These are phyloP conservation scores for Psilopogon haemacephalus DNA, from an alignment of 2,113 vertebrate species.

Conservation along the genomic window DNA sequence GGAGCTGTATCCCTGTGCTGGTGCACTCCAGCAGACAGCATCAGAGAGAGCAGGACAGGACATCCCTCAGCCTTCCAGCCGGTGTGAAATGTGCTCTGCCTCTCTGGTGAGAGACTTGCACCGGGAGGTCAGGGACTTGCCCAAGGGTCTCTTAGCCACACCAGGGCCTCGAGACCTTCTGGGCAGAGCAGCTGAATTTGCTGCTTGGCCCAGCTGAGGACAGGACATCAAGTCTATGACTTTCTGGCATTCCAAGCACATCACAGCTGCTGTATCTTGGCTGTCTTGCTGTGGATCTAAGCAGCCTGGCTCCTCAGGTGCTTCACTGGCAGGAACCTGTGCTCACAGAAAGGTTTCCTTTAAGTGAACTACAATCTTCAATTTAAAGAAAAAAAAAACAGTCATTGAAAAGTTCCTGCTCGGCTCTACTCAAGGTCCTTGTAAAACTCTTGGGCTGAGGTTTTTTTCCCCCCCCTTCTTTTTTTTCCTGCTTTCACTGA, in stretches of 20 bases:
- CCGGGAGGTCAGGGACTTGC: background rate
- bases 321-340: background rate
- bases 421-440: background rate
- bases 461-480: background rate
- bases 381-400: background rate
- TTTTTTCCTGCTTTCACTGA: background rate
- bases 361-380: slow-evolving; percentile 24
- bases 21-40: background rate
- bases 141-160: background rate
- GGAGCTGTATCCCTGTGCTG: background rate
- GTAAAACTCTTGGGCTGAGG: background rate
- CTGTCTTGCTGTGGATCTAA: background rate
- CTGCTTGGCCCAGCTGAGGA: background rate
- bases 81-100: background rate
- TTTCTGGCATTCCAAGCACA: background rate
- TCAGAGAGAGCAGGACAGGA: background rate
- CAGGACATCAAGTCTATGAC: background rate
- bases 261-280: background rate
- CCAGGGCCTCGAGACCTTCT: background rate
- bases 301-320: background rate
- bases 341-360: background rate
- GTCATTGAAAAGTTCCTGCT: slow-evolving; percentile 35
- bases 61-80: background rate
- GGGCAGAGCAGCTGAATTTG: background rate
- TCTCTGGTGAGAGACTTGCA: background rate